Base-by-base conservation (phyloP, 2,888 invertebrate species). In the Biston betularia region DNA sequence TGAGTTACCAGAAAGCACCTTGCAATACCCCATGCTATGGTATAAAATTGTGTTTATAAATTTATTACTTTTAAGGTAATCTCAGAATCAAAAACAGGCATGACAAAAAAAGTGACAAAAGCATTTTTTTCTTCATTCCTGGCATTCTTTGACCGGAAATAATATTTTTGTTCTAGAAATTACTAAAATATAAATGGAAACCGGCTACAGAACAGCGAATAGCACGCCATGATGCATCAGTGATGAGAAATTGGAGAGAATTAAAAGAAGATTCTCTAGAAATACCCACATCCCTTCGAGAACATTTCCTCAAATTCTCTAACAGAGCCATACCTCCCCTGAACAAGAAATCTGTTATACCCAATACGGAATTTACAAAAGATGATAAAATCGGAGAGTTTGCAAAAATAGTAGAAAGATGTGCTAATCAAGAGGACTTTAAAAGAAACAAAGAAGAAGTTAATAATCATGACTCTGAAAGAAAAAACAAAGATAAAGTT, bases 231-330 rank as follows among this genome's bases (percentile, higher is more conserved):
- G 97, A 97, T 78, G 88, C 90, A 62, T 88, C 89, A 0, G 97
- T 96, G 0, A 89, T 95, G 79, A 89, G 94, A 71, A 97, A 97
- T 85, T 97, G 97, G 97, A 89, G 94, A 62, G 88, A 94, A 70
- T 93, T 96, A 9, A 95, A 94, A 71, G 86, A 93, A 40, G 95
- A 95, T 8, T 86, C 94, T 69, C 75, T 96, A 12, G 83, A 92
- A 56, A 89, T 94, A 68, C 79, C 93, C 40, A 78, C 90, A 24
- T 83, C 92, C 0, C 71, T 97, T 33, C 80, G 84, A 52, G 80
- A 94, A 71, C 97, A 97, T 85, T 92, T 97, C 52, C 81, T 94
- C 0, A 96, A 96, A 81, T 97, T 97, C 78, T 94, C 95, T 0
- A 80, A 95, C 4, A 92, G 97, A 79, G 85, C 87, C 1, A 94